These are phyloP conservation scores for Drosophila kanekoi DNA, from an alignment of 2,888 invertebrate species.

Conservation along the genomic window DNA sequence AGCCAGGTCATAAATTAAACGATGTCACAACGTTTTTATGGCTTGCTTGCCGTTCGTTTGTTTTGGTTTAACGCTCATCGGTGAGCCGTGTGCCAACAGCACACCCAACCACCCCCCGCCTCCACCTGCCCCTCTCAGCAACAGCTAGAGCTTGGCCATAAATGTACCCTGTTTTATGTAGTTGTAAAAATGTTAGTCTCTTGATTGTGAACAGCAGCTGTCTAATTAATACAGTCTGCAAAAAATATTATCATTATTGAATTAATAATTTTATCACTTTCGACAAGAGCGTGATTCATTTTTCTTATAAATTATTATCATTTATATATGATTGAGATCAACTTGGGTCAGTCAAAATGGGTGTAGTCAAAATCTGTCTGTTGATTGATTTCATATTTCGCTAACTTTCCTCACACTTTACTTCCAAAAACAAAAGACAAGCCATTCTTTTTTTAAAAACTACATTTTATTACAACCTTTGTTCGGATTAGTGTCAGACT, in stretches of 20 bases:
- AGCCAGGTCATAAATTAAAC: constrained; percentile 66
- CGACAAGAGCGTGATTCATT: background rate
- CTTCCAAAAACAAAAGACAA: too few relatives aligned
- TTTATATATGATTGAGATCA: too few relatives aligned
- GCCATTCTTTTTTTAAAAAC: too few relatives aligned
- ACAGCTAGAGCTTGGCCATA: constrained; percentile 9
- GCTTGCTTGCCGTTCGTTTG: constrained; percentile 54
- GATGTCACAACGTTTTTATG: constrained; percentile 65
- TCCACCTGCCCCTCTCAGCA: too few relatives aligned
- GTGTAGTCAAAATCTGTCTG: too few relatives aligned
- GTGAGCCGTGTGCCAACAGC: background rate
- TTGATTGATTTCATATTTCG: too few relatives aligned
- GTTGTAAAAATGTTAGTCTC: constrained; percentile 1
- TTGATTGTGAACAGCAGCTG: constrained; percentile 11
- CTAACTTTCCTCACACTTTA: too few relatives aligned
- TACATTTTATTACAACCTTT: too few relatives aligned
- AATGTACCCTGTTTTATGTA: constrained; percentile 15
- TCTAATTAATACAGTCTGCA: constrained; percentile 13
- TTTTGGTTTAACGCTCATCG: constrained; percentile 50
- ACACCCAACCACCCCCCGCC: too few relatives aligned
- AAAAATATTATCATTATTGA: constrained; percentile 18
- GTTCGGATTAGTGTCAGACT: too few relatives aligned
- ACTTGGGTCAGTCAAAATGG: too few relatives aligned
- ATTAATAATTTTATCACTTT: constrained; percentile 6
- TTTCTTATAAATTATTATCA: background rate